Evolutionary conservation across 53 echinoderm and acorn worm species (phyloP).

Genomic region (Echinometra lucunter): DNA sequence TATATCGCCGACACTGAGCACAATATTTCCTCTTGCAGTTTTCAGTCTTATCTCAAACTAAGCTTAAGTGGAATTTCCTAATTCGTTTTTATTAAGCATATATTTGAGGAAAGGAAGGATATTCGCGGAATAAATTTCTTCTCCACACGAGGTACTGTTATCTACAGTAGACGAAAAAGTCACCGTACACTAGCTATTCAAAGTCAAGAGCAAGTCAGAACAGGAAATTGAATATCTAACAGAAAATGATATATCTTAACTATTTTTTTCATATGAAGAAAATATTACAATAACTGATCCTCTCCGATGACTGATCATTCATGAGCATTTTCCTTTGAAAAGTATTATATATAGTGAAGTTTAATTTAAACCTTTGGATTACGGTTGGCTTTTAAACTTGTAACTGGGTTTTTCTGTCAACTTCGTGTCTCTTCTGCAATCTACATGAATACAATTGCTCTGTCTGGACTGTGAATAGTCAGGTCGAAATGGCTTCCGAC

Average conservation of each 20-base stretch:
- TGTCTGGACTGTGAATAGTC: background rate
- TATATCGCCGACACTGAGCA: background rate
- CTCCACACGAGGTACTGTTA: background rate
- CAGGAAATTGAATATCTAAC: no score
- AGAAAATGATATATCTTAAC: no score
- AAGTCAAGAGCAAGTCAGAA: no score
- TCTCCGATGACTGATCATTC: background rate
- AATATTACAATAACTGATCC: no score
- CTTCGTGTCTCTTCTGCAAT: background rate
- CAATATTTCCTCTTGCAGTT: background rate
- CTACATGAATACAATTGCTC: background rate
- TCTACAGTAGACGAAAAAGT: background rate
- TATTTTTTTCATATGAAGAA: no score
- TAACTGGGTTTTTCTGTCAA: background rate
- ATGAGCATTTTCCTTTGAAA: background rate
- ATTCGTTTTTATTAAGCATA: background rate
- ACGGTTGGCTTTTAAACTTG: background rate
- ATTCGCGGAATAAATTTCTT: background rate
- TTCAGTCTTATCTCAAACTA: background rate
- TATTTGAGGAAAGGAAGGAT: background rate
- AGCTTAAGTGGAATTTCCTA: background rate
- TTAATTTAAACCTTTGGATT: background rate
- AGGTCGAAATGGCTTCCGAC: conserved; percentile 1
- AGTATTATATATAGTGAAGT: background rate
- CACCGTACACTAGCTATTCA: background rate